Evolutionary conservation across 2,888 invertebrate species (phyloP).

Genomic region (Linnaemya vulpina): DNA sequence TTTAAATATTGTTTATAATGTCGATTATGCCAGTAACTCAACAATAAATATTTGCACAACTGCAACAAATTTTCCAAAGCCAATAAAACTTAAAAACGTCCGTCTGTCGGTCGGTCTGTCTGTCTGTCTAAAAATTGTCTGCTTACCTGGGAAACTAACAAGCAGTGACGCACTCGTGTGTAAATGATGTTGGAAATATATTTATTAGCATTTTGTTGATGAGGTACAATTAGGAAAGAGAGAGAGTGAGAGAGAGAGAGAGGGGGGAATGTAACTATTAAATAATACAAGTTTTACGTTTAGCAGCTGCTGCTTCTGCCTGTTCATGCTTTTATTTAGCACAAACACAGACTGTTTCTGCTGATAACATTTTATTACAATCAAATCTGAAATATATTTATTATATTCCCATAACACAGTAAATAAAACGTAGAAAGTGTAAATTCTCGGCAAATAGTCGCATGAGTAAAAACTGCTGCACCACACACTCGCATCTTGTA

Average conservation of each 20-base stretch:
- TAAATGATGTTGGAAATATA: constrained; percentile 4
- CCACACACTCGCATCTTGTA: not conserved
- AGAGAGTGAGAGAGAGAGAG: not conserved
- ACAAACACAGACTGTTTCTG: not conserved
- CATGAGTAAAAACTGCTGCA: constrained; percentile 8
- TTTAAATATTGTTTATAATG: constrained; percentile 46
- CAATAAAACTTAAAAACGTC: constrained; percentile 28
- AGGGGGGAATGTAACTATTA: constrained; percentile 22
- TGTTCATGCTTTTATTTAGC: not conserved
- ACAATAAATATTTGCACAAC: not conserved
- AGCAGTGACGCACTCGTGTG: not conserved
- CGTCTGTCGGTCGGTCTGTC: not conserved
- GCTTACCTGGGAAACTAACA: not conserved
- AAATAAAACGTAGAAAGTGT: constrained; percentile 18
- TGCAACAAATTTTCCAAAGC: constrained; percentile 9
- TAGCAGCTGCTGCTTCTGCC: constrained; percentile 34
- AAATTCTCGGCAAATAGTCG: not conserved
- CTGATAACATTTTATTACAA: constrained; percentile 60
- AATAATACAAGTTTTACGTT: constrained; percentile 50
- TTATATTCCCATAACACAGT: constrained; percentile 31
- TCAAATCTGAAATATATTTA: constrained; percentile 53
- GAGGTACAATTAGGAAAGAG: not conserved
- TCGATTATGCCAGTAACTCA: constrained; percentile 35
- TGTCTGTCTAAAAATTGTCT: not conserved
- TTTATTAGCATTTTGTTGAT: not conserved